Evolutionary conservation across 2,888 invertebrate genomes (phyloP).

Genomic region (Clostera curtula): DNA sequence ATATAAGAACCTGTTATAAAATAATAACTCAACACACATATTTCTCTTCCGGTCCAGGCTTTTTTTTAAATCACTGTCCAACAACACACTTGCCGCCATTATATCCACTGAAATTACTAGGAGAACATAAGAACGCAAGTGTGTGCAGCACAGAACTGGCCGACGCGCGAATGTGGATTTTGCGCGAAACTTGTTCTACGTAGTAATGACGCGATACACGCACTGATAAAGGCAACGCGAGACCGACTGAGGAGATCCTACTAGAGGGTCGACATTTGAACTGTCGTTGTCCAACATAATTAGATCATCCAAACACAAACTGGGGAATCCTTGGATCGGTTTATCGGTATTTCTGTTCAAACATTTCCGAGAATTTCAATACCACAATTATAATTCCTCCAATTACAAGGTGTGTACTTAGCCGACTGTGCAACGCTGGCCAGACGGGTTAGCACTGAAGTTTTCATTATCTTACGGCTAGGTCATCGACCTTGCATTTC

Average conservation of each 20-base stretch:
- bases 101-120: conserved; percentile 22
- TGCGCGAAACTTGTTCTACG: conserved; percentile 25
- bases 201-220: conserved; percentile 4
- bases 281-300: too few relatives aligned
- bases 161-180: conserved; percentile 19
- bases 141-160: conserved; percentile 30
- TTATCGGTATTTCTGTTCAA: too few relatives aligned
- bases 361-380: too few relatives aligned
- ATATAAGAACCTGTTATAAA: conserved; percentile 11
- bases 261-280: conserved; percentile 9
- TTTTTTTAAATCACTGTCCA: conserved; percentile 19
- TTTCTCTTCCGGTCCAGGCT: conserved; percentile 19
- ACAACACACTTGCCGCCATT: conserved; percentile 34
- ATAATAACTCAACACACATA: conserved; percentile 33
- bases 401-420: too few relatives aligned
- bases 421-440: too few relatives aligned
- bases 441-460: too few relatives aligned
- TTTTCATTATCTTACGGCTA: too few relatives aligned
- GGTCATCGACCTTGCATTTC: too few relatives aligned
- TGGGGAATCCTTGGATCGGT: too few relatives aligned
- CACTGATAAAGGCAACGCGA: conserved; percentile 16
- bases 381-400: too few relatives aligned
- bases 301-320: too few relatives aligned
- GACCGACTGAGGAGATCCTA: conserved; percentile 7
- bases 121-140: conserved; percentile 26